Base-by-base conservation (phyloP, 2,113 vertebrate species). In the Dermatemys mawii region DNA sequence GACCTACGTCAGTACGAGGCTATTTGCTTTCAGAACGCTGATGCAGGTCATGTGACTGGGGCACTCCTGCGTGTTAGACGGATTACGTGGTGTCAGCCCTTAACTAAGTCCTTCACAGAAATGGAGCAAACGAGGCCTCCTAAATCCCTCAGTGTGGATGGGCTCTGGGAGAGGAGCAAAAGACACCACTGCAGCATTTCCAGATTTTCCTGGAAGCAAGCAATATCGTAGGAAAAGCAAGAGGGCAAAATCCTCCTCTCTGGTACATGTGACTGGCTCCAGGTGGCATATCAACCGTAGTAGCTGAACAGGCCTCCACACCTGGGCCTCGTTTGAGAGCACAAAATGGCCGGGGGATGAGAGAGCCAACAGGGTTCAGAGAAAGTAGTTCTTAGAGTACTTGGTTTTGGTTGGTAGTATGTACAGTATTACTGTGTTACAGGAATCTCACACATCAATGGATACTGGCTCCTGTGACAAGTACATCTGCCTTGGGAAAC, bases 1-100 rank as follows among this genome's bases (percentile, higher is more conserved):
- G 63, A 1, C 0, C 38, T 46, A 12, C 13, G 11, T 44, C 26
- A 46, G 4, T 24, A 46, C 41, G 29, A 46, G 73, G 41, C 12
- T 16, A 76, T 76, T 46, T 76, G 41, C 12, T 27, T 75, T 16
- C 41, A 76, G 41, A 76, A 46, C 26, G 46, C 41, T 76, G 41
- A 46, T 3, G 2, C 73, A 46, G 26, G 8, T 55, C 54, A 24
- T 55, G 54, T 55, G 54, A 55, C 4, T 51, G 51, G 51, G 55
- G 55, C 3, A 12, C 27, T 6, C 16, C 60, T 67, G 32, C 10
- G 67, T 46, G 26, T 76, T 26, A 76, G 24, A 44, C 6, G 24
- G 6, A 46, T 11, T 12, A 76, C 12, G 13, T 46, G 26, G 73
- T 6, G 2, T 76, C 41, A 44, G 73, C 27, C 9, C 6, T 46